These are phyloP conservation scores for Coelinius sp. DNA, from an alignment of 2,888 invertebrate genomes.

Conservation along the genomic window DNA sequence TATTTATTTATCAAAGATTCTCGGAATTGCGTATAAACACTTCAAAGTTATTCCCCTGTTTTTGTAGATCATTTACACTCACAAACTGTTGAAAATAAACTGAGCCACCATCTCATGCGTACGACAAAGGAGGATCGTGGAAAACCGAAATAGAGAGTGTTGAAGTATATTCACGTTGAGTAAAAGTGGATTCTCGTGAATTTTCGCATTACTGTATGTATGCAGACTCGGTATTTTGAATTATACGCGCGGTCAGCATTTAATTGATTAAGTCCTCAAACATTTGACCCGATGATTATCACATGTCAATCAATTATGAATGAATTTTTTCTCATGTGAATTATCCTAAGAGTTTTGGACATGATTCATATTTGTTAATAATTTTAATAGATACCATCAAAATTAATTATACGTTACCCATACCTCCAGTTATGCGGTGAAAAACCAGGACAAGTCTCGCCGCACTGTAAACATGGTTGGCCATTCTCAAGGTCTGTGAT, in stretches of 20 bases:
- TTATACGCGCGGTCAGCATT: neutral
- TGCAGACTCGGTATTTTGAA: neutral
- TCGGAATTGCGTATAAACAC: too few relatives aligned
- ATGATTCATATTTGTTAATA: too few relatives aligned
- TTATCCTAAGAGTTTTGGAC: too few relatives aligned
- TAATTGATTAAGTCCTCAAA: neutral
- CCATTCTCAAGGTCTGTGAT: constrained; percentile 90
- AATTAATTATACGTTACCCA: constrained; percentile 65
- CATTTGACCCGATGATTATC: neutral
- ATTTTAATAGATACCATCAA: neutral
- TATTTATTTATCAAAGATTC: too few relatives aligned
- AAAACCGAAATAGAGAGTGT: constrained; percentile 32
- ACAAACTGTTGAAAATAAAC: constrained; percentile 32
- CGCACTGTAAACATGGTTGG: constrained; percentile 88
- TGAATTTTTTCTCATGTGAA: too few relatives aligned
- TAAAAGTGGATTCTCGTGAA: neutral
- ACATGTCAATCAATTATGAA: too few relatives aligned
- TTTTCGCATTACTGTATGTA: neutral
- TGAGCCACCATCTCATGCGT: constrained; percentile 30
- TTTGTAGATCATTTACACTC: neutral
- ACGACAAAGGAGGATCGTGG: constrained; percentile 5
- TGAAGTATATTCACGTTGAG: neutral
- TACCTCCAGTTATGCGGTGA: constrained; percentile 91
- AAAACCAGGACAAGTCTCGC: constrained; percentile 86
- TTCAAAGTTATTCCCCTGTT: too few relatives aligned